Evolutionary conservation across 1,140 invertebrate species (phyloP).

Genomic region (Coptotermes formosanus): DNA sequence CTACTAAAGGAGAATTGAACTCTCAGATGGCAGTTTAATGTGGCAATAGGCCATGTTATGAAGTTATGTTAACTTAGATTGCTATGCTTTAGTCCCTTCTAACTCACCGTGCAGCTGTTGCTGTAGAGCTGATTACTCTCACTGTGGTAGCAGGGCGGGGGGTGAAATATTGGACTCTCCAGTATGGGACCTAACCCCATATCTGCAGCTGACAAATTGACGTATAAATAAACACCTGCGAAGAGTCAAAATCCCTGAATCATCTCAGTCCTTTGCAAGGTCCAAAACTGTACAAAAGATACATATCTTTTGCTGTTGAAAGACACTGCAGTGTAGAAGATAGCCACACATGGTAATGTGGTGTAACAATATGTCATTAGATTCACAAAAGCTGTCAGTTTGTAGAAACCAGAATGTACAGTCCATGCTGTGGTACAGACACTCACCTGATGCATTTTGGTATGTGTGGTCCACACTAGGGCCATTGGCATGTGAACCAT

Average conservation of each 20-base stretch:
- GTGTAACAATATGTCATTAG: no score
- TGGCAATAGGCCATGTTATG: no score
- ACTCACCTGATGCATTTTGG: conserved; percentile 57
- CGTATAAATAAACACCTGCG: conserved; percentile 66
- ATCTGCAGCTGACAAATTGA: conserved; percentile 62
- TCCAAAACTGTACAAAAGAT: no score
- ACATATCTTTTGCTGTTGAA: no score
- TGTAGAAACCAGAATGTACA: no score
- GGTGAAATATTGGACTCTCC: conserved; percentile 75
- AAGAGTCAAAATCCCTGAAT: background rate
- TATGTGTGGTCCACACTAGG: conserved; percentile 74
- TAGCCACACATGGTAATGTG: no score
- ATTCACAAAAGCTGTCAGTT: no score
- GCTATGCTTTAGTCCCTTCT: background rate
- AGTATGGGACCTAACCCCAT: conserved; percentile 66
- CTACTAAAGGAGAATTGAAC: no score
- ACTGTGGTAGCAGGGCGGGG: conserved; percentile 74
- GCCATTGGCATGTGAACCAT: conserved; percentile 67
- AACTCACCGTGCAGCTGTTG: conserved; percentile 75
- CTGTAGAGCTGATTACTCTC: conserved; percentile 69
- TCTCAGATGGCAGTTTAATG: no score
- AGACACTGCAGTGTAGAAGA: no score
- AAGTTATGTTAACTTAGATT: no score
- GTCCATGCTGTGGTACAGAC: background rate
- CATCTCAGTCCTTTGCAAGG: no score